These are phyloP conservation scores for Malthinus seriepunctatus DNA, from an alignment of 2,888 invertebrate genomes.

Conservation along the genomic window DNA sequence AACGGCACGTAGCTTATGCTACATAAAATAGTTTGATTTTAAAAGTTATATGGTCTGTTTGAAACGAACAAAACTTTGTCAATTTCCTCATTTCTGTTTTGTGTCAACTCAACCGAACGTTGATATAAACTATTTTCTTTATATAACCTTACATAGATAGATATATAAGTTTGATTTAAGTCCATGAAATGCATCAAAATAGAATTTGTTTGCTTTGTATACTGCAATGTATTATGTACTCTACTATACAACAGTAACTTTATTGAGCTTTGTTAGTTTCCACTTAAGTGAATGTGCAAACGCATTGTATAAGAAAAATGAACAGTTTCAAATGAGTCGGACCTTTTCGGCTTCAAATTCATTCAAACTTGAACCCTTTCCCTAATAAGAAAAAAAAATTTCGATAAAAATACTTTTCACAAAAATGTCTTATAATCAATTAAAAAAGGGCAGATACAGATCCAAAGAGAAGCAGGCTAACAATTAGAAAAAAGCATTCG, in stretches of 20 bases:
- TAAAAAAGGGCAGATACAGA: too few relatives aligned
- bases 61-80: conserved; percentile 31
- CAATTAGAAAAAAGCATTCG: too few relatives aligned
- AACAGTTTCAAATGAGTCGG: too few relatives aligned
- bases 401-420: too few relatives aligned
- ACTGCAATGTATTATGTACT: neutral
- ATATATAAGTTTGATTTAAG: neutral
- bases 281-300: neutral
- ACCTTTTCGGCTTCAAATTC: too few relatives aligned
- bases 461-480: too few relatives aligned
- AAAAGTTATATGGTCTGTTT: neutral
- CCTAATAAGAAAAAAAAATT: too few relatives aligned
- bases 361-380: too few relatives aligned
- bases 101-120: conserved; percentile 28
- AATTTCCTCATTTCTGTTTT: conserved; percentile 35
- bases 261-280: neutral
- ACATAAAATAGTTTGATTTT: neutral
- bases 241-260: too few relatives aligned
- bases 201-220: neutral
- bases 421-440: too few relatives aligned
- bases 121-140: conserved; percentile 28
- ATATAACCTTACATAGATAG: too few relatives aligned
- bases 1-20: neutral
- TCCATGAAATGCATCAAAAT: neutral
- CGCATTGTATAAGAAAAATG: too few relatives aligned